Conservation (phyloP, 2,888 invertebrate species). For the Chaetogeoica ovagalla region DNA sequence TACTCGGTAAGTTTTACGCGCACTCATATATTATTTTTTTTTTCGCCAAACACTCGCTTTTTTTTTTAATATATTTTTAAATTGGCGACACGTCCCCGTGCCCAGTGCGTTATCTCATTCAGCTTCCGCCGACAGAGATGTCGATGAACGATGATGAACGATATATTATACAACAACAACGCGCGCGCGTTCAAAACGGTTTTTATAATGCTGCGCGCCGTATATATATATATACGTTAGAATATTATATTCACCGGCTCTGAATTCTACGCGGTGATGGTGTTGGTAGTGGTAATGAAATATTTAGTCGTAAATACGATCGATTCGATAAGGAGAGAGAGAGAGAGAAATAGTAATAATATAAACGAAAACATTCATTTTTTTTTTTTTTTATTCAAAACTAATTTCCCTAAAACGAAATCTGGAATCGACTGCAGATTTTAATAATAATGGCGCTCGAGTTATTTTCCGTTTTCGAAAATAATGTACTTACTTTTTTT, state of each 20-base stretch:
- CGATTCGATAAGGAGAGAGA: not conserved
- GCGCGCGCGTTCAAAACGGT: too few species aligned
- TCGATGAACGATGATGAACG: too few species aligned
- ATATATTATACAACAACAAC: not conserved
- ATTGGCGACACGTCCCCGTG: not conserved
- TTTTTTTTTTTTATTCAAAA: not conserved
- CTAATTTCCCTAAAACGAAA: conserved; percentile 1
- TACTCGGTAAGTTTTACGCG: not conserved
- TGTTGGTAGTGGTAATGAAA: too few species aligned
- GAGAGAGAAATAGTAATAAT: not conserved
- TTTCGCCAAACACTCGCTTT: not conserved
- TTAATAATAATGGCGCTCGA: not conserved
- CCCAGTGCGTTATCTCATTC: too few species aligned
- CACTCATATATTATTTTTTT: not conserved
- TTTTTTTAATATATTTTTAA: not conserved
- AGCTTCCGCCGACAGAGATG: not conserved
- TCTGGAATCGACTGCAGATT: not conserved
- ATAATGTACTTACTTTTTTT: conserved; percentile 6
- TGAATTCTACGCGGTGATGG: too few species aligned
- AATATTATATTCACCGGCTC: too few species aligned
- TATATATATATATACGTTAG: too few species aligned
- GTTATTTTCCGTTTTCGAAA: not conserved
- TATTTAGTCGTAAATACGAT: not conserved
- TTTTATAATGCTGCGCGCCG: too few species aligned
- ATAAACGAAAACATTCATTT: not conserved